These are phyloP conservation scores for Erebia ligea DNA, from an alignment of 2,888 invertebrate species.

Conservation along the genomic window DNA sequence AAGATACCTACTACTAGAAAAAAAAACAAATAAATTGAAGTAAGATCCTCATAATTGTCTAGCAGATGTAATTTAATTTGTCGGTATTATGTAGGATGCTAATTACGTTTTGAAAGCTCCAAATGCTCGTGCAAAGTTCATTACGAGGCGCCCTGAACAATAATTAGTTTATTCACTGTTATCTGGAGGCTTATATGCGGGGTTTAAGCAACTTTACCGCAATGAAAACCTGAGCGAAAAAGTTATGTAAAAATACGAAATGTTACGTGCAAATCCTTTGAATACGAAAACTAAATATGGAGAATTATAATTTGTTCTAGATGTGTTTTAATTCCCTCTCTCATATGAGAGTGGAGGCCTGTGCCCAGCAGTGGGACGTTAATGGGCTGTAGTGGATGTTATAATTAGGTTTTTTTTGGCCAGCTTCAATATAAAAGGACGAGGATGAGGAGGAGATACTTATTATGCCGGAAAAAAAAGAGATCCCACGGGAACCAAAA, in stretches of 20 bases:
- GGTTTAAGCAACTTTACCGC: not conserved
- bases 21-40: too few relatives aligned
- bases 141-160: slow-evolving; percentile 1
- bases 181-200: not conserved
- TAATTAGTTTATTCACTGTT: slow-evolving; percentile 11
- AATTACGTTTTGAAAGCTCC: slow-evolving; percentile 8
- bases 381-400: too few relatives aligned
- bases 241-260: not conserved
- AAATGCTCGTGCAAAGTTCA: slow-evolving; percentile 5
- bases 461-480: too few relatives aligned
- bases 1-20: too few relatives aligned
- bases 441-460: too few relatives aligned
- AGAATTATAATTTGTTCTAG: not conserved
- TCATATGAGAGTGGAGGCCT: too few relatives aligned
- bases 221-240: not conserved
- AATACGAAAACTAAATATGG: not conserved
- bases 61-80: not conserved
- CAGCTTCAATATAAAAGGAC: too few relatives aligned
- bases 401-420: too few relatives aligned
- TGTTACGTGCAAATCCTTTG: too few relatives aligned
- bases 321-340: too few relatives aligned
- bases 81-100: not conserved
- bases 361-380: too few relatives aligned
- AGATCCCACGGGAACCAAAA: too few relatives aligned
- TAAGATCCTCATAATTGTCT: not conserved